Conservation (phyloP, 2,888 invertebrate species). For the Cephus runcator region DNA sequence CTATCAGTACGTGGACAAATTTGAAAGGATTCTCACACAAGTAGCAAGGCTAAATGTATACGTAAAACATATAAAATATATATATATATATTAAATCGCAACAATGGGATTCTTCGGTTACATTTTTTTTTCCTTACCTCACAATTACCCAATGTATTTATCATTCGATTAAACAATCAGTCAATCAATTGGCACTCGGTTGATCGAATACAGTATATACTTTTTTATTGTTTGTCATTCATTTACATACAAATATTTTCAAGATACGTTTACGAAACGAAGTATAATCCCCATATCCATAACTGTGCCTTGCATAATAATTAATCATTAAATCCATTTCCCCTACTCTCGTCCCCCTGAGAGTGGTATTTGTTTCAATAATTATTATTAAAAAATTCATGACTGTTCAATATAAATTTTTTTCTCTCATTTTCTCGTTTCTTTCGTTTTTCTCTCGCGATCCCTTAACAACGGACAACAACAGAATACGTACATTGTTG, state of each 20-base stretch:
- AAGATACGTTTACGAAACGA: conserved; percentile 56
- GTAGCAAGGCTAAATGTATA: not conserved
- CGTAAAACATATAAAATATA: not conserved
- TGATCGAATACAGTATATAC: conserved; percentile 29
- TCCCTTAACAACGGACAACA: not conserved
- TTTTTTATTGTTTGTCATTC: conserved; percentile 58
- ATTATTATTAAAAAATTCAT: not conserved
- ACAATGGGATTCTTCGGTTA: not conserved
- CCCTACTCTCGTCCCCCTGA: not conserved
- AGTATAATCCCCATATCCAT: conserved; percentile 39
- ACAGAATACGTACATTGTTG: not conserved
- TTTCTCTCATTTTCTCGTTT: not conserved
- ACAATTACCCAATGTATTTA: not conserved
- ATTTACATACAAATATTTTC: conserved; percentile 63
- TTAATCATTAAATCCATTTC: not conserved
- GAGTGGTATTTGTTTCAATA: not conserved
- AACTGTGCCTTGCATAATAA: not conserved
- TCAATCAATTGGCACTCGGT: not conserved
- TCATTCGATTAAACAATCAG: not conserved
- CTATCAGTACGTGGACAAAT: not conserved
- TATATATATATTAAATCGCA: not conserved
- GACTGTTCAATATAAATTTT: not conserved
- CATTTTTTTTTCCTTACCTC: not conserved
- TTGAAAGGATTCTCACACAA: not conserved
- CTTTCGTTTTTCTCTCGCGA: not conserved